Evolutionary conservation across 2,888 invertebrate genomes (phyloP).

Genomic region (Cecidostiba fungosa): DNA sequence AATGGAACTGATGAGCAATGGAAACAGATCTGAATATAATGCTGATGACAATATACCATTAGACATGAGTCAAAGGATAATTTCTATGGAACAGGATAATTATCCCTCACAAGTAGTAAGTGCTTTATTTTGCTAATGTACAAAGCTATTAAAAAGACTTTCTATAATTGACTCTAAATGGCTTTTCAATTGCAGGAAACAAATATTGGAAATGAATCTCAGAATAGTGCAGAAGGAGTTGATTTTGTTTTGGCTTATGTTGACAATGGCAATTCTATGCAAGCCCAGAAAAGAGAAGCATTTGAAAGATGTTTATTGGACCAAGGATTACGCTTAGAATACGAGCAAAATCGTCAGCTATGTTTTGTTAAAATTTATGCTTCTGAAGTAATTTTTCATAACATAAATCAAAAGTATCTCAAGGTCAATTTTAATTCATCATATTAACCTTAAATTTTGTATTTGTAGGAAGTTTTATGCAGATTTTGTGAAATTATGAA

Average conservation of each 20-base stretch:
- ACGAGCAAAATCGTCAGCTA: slow-evolving; percentile 84
- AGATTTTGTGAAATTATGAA: slow-evolving; percentile 90
- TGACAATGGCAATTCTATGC: slow-evolving; percentile 76
- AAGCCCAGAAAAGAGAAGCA: slow-evolving; percentile 76
- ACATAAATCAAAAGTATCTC: neutral
- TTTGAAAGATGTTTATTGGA: slow-evolving; percentile 79
- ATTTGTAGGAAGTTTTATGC: slow-evolving; percentile 83
- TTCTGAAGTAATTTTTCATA: slow-evolving; percentile 79
- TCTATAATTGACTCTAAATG: slow-evolving; percentile 22
- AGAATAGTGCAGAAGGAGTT: slow-evolving; percentile 78
- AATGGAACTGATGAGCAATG: slow-evolving; percentile 48
- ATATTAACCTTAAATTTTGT: neutral
- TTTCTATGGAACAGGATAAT: slow-evolving; percentile 68
- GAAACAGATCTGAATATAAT: slow-evolving; percentile 45
- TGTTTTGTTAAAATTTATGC: slow-evolving; percentile 89
- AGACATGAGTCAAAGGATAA: slow-evolving; percentile 68
- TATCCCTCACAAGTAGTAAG: slow-evolving; percentile 57
- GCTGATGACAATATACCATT: slow-evolving; percentile 60
- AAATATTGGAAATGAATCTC: slow-evolving; percentile 53
- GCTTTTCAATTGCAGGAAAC: slow-evolving; percentile 61
- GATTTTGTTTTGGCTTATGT: slow-evolving; percentile 86
- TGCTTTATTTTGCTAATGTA: slow-evolving; percentile 3
- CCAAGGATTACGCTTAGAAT: slow-evolving; percentile 84
- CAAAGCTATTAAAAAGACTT: slow-evolving; percentile 4
- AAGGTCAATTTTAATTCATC: neutral